phyloP scores from a whole-genome alignment of 2,113 vertebrate genomes.

The Hyaena hyaena region DNA sequence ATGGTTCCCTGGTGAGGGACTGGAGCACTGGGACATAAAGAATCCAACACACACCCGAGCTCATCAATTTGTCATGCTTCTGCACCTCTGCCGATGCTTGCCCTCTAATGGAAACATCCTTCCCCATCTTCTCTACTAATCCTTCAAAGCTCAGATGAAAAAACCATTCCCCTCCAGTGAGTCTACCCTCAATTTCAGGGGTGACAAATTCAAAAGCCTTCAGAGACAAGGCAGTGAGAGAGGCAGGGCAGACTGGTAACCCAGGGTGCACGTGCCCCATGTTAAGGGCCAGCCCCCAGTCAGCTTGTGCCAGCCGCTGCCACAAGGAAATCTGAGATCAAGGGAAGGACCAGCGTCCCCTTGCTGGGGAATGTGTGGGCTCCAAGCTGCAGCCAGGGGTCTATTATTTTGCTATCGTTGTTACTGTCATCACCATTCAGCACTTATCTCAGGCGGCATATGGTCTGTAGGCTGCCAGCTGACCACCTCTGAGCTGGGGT shows the following conservation, averaged over 20 bases:
- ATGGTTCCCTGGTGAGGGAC: neutral
- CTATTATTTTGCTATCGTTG: no score
- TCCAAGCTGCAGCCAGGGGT: neutral
- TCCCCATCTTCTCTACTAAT: neutral
- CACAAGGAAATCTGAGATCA: neutral
- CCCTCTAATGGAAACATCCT: fast-evolving
- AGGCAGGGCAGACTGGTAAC: neutral
- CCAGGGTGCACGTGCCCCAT: fast-evolving
- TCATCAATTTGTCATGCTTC: neutral
- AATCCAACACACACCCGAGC: fast-evolving
- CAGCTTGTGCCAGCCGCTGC: neutral
- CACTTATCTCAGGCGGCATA: neutral
- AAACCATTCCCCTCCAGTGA: neutral
- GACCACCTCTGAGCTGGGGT: neutral
- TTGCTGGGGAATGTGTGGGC: neutral
- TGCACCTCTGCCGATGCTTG: neutral
- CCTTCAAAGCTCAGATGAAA: neutral
- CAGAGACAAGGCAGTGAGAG: neutral
- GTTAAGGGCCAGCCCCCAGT: neutral
- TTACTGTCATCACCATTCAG: neutral
- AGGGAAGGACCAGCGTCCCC: neutral
- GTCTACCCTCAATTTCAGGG: neutral
- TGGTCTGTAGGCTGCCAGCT: neutral
- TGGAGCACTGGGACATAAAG: no score
- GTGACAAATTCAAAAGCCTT: neutral